Conservation (phyloP, 2,113 vertebrate species). For the Podarcis cretensis region DNA sequence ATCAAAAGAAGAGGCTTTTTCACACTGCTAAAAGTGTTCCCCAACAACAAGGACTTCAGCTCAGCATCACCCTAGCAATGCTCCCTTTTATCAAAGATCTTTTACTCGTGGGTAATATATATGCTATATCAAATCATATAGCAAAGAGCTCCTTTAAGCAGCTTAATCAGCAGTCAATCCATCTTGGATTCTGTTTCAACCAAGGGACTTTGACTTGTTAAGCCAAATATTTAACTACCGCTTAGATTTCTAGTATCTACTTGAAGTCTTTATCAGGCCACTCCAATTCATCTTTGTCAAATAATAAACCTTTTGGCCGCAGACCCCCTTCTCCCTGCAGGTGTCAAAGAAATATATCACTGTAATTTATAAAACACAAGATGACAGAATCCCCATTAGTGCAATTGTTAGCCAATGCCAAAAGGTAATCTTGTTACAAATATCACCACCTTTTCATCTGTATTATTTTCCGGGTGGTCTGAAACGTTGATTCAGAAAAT, state of each 20-base stretch:
- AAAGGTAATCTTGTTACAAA: slow-evolving; percentile 80
- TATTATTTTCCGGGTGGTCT: slow-evolving; percentile 84
- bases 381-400: slow-evolving; percentile 72
- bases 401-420: slow-evolving; percentile 69
- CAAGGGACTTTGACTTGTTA: slow-evolving; percentile 45
- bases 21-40: neutral
- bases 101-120: slow-evolving; percentile 59
- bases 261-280: slow-evolving; percentile 60
- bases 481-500: slow-evolving; percentile 82
- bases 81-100: slow-evolving; percentile 51
- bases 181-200: slow-evolving; percentile 55
- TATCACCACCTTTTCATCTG: slow-evolving; percentile 75
- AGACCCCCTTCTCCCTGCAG: slow-evolving; percentile 71
- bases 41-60: neutral
- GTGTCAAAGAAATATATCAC: slow-evolving; percentile 77
- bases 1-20: neutral
- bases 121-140: slow-evolving; percentile 29
- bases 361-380: slow-evolving; percentile 73
- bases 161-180: slow-evolving; percentile 34
- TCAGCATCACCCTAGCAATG: neutral
- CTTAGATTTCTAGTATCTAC: slow-evolving; percentile 53
- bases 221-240: slow-evolving; percentile 65
- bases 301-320: slow-evolving; percentile 62
- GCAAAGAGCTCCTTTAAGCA: slow-evolving; percentile 61
- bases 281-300: slow-evolving; percentile 74